These are phyloP conservation scores for Irena cyanogastra DNA, from an alignment of 2,113 vertebrate species.

Conservation along the genomic window DNA sequence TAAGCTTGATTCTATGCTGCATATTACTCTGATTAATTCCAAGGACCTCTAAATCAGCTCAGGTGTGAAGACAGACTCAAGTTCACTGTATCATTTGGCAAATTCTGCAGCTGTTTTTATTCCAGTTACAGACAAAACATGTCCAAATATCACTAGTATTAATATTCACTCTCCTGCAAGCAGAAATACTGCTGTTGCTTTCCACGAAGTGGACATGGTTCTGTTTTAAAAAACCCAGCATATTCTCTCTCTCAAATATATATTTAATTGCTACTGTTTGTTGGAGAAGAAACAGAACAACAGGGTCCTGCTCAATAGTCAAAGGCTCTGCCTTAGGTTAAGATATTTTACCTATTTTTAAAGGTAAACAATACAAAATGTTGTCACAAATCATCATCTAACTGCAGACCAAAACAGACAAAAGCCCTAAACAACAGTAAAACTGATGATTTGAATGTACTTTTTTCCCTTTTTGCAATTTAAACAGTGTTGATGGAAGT, in stretches of 20 bases:
- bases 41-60: background rate
- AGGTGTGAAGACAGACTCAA: background rate
- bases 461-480: background rate
- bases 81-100: background rate
- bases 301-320: background rate
- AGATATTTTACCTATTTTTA: background rate
- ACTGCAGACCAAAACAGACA: background rate
- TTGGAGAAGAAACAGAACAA: background rate
- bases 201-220: background rate
- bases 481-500: constrained; percentile 56
- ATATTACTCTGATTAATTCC: background rate
- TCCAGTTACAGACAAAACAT: background rate
- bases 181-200: background rate
- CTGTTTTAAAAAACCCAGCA: background rate
- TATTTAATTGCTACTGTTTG: background rate
- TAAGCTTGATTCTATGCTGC: background rate
- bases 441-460: background rate
- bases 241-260: background rate
- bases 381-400: background rate
- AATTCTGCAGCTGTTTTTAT: background rate
- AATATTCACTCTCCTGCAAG: background rate
- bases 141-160: background rate
- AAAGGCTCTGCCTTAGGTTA: background rate
- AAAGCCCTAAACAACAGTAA: background rate
- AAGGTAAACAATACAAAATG: background rate